phyloP scores from a whole-genome alignment of 1,140 invertebrate species.

The Zelostemma sp. region DNA sequence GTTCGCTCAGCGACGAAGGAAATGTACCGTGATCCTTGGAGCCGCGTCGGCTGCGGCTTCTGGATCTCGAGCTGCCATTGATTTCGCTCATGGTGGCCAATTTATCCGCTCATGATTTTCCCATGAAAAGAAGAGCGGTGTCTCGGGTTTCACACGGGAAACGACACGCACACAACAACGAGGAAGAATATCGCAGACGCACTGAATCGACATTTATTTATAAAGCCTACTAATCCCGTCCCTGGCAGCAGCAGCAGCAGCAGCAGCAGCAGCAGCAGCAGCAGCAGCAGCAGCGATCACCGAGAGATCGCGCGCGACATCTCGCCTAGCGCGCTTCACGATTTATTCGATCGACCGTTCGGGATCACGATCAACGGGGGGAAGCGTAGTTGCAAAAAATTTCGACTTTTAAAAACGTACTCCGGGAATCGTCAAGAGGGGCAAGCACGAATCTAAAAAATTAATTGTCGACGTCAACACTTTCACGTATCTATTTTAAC shows the following conservation, averaged over 20 bases:
- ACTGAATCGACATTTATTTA: constrained; percentile 65
- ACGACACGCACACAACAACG: not conserved
- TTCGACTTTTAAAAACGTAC: too few species aligned
- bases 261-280: too few species aligned
- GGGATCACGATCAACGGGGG: too few species aligned
- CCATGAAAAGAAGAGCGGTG: constrained; percentile 4
- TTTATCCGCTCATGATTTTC: not conserved
- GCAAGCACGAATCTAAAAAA: too few species aligned
- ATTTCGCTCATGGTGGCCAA: constrained; percentile 53
- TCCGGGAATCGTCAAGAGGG: too few species aligned
- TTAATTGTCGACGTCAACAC: too few species aligned
- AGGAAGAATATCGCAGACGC: constrained; percentile 26
- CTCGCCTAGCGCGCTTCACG: constrained; percentile 2
- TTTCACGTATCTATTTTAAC: constrained; percentile 68
- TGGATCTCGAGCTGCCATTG: constrained; percentile 61
- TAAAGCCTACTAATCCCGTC: constrained; percentile 53
- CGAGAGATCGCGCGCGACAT: not conserved
- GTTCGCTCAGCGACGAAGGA: not conserved
- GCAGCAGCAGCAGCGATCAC: too few species aligned
- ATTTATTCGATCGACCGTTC: too few species aligned
- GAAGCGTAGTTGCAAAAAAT: too few species aligned
- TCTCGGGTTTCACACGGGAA: constrained; percentile 53
- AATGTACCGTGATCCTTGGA: constrained; percentile 61
- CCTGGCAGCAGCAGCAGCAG: too few species aligned
- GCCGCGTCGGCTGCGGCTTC: constrained; percentile 58